A percentile compares a stretch with the other conserved stretches of the same genome.
These are phyloP conservation scores for Pseudopipra pipra DNA, from an alignment of 2,113 vertebrate species.

Conservation along the genomic window DNA sequence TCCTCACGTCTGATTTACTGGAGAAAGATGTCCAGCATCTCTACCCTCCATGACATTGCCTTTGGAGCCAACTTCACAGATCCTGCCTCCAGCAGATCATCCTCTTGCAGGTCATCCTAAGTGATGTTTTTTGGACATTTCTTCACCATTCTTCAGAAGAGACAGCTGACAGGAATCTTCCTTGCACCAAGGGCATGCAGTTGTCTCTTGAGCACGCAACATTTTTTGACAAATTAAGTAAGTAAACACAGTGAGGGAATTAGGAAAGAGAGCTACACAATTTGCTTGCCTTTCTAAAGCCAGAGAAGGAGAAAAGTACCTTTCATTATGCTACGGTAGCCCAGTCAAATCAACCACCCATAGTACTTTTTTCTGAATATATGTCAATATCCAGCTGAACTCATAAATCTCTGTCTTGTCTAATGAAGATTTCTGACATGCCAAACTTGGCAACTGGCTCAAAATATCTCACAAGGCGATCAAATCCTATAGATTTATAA, in stretches of 20 bases:
- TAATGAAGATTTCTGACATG: constrained; percentile 3
- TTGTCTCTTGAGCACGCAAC: not conserved
- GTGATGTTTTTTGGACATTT: not conserved
- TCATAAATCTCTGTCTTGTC: not conserved
- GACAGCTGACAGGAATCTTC: not conserved
- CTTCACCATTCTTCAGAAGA: not conserved
- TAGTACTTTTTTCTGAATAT: not conserved
- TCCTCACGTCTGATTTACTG: not conserved
- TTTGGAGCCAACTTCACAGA: not conserved
- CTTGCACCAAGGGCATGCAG: not conserved
- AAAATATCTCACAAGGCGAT: not conserved
- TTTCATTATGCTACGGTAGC: not conserved
- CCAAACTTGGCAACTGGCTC: not conserved
- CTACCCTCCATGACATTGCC: not conserved
- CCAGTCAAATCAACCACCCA: not conserved
- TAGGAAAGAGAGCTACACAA: not conserved
- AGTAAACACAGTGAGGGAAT: not conserved
- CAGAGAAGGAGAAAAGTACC: not conserved
- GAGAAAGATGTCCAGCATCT: not conserved
- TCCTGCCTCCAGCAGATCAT: not conserved
- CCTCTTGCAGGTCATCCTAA: accelerated
- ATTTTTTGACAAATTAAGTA: not conserved
- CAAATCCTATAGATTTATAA: not conserved
- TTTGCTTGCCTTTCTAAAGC: not conserved
- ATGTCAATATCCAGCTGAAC: not conserved